A percentile compares a stretch with the other conserved stretches of the same genome.
These are phyloP conservation scores for Colaptes auratus DNA, from an alignment of 2,113 vertebrate species.

Conservation along the genomic window DNA sequence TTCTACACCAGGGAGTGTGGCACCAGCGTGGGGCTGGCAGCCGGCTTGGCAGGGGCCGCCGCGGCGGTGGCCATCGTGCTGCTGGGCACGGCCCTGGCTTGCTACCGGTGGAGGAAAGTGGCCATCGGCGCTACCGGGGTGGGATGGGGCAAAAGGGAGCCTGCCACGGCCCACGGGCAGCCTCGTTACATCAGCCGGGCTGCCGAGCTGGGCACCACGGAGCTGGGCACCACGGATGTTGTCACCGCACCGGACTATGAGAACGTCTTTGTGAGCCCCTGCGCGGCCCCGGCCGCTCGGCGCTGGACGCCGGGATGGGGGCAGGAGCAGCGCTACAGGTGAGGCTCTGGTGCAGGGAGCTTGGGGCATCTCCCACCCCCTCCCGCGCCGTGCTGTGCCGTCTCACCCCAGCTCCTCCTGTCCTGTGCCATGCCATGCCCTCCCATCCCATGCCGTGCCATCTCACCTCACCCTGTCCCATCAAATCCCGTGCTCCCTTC, in stretches of 20 bases:
- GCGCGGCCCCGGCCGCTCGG: rapidly evolving
- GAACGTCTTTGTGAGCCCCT: conserved; percentile 59
- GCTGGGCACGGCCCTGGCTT: rapidly evolving
- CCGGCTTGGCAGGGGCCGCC: rapidly evolving
- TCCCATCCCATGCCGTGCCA: not conserved
- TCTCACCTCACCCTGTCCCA: not conserved
- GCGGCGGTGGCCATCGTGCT: rapidly evolving
- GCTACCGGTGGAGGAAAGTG: not conserved
- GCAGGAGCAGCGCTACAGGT: not conserved
- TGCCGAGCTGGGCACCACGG: rapidly evolving
- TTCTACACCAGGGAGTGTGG: not conserved
- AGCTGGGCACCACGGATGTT: rapidly evolving
- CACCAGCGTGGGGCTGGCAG: rapidly evolving
- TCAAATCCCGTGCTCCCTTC: not conserved
- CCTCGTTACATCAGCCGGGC: conserved; percentile 44
- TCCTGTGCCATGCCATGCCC: not conserved
- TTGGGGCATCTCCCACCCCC: rapidly evolving
- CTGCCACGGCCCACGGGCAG: not conserved
- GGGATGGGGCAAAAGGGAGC: rapidly evolving
- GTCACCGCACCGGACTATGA: not conserved
- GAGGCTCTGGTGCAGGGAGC: rapidly evolving
- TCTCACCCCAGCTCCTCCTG: rapidly evolving
- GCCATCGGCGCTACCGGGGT: rapidly evolving
- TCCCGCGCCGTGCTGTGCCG: no score
- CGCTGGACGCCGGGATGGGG: rapidly evolving